phyloP scores from a whole-genome alignment of 2,113 vertebrate genomes.

The Salvelinus namaycush region DNA sequence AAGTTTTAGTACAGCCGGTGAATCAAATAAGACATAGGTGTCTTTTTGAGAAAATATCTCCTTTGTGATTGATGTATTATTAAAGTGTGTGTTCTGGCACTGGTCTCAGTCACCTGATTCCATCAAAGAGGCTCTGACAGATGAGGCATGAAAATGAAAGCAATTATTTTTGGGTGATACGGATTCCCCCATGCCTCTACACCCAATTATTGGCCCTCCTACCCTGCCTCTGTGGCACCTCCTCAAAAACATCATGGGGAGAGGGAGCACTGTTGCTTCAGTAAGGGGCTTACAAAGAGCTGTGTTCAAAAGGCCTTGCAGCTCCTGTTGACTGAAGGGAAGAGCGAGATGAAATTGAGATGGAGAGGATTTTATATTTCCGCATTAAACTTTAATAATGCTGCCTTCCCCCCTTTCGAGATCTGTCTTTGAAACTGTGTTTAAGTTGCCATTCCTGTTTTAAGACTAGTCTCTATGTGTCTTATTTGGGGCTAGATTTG shows the following conservation, averaged over 20 bases:
- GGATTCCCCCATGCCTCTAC: conserved; percentile 15
- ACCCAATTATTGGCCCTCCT: conserved; percentile 37
- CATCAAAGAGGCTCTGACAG: conserved; percentile 1
- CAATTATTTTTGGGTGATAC: conserved; percentile 11
- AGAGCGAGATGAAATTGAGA: conserved; percentile 6
- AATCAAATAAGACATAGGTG: background rate
- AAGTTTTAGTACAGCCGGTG: background rate
- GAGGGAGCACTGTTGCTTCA: conserved; percentile 9
- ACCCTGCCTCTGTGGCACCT: conserved; percentile 15
- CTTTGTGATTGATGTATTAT: background rate
- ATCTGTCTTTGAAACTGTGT: conserved; percentile 13
- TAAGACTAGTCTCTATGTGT: conserved; percentile 10
- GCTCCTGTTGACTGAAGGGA: conserved; percentile 18
- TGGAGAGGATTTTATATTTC: conserved; percentile 22
- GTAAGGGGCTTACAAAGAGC: background rate
- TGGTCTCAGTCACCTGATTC: background rate
- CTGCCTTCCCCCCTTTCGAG: background rate
- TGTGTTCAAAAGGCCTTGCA: conserved; percentile 28
- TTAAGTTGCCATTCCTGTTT: conserved; percentile 25
- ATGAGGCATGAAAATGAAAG: background rate
- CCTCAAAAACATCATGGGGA: conserved; percentile 38
- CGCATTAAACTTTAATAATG: conserved; percentile 23
- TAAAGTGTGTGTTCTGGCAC: background rate
- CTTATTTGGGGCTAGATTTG: conserved; percentile 17
- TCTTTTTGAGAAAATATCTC: background rate